Evolutionary conservation across 1,140 invertebrate genomes (phyloP).

Genomic region (Chelonus insularis): DNA sequence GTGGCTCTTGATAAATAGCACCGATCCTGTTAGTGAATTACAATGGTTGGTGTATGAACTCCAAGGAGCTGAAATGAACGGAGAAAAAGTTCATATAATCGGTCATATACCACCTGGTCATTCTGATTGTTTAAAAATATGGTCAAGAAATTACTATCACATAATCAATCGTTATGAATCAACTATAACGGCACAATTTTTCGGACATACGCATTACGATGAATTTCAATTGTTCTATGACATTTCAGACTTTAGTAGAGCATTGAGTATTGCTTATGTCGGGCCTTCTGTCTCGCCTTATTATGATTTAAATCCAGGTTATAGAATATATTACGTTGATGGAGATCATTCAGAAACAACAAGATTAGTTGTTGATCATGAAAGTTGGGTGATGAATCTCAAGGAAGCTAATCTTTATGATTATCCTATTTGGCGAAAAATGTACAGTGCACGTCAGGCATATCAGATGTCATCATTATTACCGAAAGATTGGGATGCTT

Average conservation of each 20-base stretch:
- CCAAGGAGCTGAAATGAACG: slow-evolving; percentile 88
- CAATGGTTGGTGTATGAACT: slow-evolving; percentile 95
- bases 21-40: slow-evolving; percentile 91
- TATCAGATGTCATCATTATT: slow-evolving; percentile 80
- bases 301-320: slow-evolving; percentile 90
- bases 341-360: slow-evolving; percentile 86
- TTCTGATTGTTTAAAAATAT: slow-evolving; percentile 88
- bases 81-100: slow-evolving; percentile 95
- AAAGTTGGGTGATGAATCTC: slow-evolving; percentile 95
- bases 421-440: slow-evolving; percentile 86
- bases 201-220: slow-evolving; percentile 94
- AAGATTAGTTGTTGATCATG: slow-evolving; percentile 86
- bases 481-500: slow-evolving; percentile 83
- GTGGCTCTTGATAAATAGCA: slow-evolving; percentile 96
- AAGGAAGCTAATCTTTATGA: slow-evolving; percentile 89
- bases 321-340: slow-evolving; percentile 94
- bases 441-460: slow-evolving; percentile 82
- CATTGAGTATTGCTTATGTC: slow-evolving; percentile 87
- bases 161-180: slow-evolving; percentile 89
- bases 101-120: slow-evolving; percentile 97
- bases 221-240: slow-evolving; percentile 95
- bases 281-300: slow-evolving; percentile 93
- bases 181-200: slow-evolving; percentile 91
- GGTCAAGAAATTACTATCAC: slow-evolving; percentile 89
- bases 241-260: slow-evolving; percentile 73